Evolutionary conservation across 2,113 vertebrate species (phyloP).

Genomic region (Penelope pileata): DNA sequence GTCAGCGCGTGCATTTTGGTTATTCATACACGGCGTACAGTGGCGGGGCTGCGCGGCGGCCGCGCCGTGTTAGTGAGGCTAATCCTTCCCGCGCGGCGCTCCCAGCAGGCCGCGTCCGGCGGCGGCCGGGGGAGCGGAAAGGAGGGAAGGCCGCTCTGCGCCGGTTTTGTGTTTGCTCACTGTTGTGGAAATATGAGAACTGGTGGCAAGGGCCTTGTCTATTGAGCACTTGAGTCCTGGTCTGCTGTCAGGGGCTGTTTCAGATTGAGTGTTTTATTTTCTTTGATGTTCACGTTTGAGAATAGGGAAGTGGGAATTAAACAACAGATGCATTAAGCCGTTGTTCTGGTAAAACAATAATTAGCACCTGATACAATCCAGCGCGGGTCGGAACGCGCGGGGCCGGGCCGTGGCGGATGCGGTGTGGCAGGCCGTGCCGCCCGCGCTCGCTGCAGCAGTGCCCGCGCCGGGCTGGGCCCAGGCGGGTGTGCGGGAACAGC

Average conservation of each 20-base stretch:
- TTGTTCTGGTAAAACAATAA: constrained; percentile 85
- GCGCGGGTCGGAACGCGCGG: constrained; percentile 34
- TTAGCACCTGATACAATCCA: constrained; percentile 85
- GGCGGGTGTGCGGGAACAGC: too few relatives aligned
- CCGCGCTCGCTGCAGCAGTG: too few relatives aligned
- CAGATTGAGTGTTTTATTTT: constrained; percentile 89
- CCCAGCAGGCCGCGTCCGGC: constrained; percentile 82
- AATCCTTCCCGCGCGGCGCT: constrained; percentile 83
- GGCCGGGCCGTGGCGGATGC: too few relatives aligned
- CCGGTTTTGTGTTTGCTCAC: constrained; percentile 89
- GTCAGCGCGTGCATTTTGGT: constrained; percentile 85
- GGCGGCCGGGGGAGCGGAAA: constrained; percentile 84
- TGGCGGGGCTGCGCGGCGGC: constrained; percentile 68
- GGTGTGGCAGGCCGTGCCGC: too few relatives aligned
- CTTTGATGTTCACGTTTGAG: constrained; percentile 87
- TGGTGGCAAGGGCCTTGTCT: constrained; percentile 89
- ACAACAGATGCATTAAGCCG: constrained; percentile 86
- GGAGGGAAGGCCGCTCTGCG: constrained; percentile 85
- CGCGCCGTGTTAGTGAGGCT: constrained; percentile 82
- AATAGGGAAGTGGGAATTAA: constrained; percentile 88
- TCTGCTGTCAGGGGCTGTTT: constrained; percentile 87
- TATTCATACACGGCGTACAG: constrained; percentile 85
- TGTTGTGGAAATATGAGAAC: constrained; percentile 90
- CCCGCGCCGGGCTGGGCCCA: too few relatives aligned
- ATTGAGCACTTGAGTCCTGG: constrained; percentile 86